Base-by-base conservation (phyloP, 2,888 invertebrate genomes). In the Neoascia interrupta region DNA sequence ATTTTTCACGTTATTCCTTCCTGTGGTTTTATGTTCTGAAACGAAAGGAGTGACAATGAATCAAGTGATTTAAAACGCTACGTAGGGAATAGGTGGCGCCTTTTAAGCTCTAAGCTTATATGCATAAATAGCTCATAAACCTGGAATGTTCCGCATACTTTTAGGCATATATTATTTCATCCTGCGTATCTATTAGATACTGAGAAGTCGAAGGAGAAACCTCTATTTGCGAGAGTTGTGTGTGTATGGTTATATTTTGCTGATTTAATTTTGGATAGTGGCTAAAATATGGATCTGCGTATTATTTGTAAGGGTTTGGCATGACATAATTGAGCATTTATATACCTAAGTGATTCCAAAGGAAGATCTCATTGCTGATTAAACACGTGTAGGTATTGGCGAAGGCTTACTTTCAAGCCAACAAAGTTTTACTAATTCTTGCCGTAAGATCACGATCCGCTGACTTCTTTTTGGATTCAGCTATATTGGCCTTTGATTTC, bases 21-120 rank as follows among this genome's bases (percentile, higher is more conserved):
- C 28, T 69, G 49, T 51, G 58, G 58, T 61, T 74, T 72, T 72
- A 72, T 76, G 64, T 64, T 64, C 39, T 60, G 51, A 72, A 56
- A 51, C 64, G 16, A 76, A 70, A 76, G 76, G 70, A 76, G 76
- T 70, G 76, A 76, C 76, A 72, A 64, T 53, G 60, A 76, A 70
- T 45, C 53, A 64, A 72, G 58, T 70, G 70, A 76, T 64, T 76
- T 70, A 34, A 72, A 72, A 41, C 41, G 31, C 43, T 45, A 51
- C 56, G 18, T 21, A 23, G 31, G 37, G 45, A 54, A 23, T 64
- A 64, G 64, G 64, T 70, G 61, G 61, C 56, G 72, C 61, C 61
- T 58, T 56, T 63, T 75, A 10, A 37, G 15, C 43, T 21, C 10
- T 5, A n/a, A 19, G 56, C 28, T 70, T 63, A 76, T 64, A 58